These are phyloP conservation scores for Manacus vitellinus DNA, from an alignment of 2,113 vertebrate species.

Conservation along the genomic window DNA sequence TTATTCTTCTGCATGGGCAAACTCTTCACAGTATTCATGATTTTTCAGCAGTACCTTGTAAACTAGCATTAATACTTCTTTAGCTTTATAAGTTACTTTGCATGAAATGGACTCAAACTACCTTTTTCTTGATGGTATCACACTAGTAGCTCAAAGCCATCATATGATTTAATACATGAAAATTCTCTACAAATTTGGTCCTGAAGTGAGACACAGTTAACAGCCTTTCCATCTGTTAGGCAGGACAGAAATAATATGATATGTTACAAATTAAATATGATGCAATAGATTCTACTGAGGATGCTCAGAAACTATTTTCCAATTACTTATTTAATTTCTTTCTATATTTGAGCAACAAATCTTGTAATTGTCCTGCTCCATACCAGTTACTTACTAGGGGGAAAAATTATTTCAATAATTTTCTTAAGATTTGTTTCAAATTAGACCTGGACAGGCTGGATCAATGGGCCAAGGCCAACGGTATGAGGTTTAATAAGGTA, in stretches of 20 bases:
- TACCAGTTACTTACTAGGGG: not conserved
- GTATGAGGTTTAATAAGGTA: not conserved
- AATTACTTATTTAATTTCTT: not conserved
- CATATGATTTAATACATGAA: not conserved
- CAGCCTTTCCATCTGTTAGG: not conserved
- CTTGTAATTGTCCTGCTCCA: not conserved
- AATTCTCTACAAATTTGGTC: not conserved
- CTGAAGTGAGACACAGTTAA: not conserved
- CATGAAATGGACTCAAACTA: not conserved
- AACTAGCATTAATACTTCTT: not conserved
- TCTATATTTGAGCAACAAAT: not conserved
- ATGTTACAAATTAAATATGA: not conserved
- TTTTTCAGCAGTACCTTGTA: not conserved
- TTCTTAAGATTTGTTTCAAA: not conserved
- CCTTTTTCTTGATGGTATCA: not conserved
- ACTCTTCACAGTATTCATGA: not conserved
- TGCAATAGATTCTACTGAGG: not conserved
- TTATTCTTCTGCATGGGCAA: not conserved
- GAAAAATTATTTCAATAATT: not conserved
- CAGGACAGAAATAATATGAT: not conserved
- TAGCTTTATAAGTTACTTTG: not conserved
- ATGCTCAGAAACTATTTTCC: not conserved
- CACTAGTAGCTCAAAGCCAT: not conserved
- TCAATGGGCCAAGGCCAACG: not conserved
- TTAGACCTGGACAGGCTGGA: not conserved